Evolutionary conservation across 1,140 invertebrate genomes (phyloP).

Genomic region (Bombyx mori): ASM3026992v2 NC_085108.1:5575501-5576000

Average conservation of each 20-base stretch:
- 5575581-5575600: conserved; percentile 18
- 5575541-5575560: conserved; percentile 35
- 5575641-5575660: conserved; percentile 57
- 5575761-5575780: conserved; percentile 55
- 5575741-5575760: conserved; percentile 48
- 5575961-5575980: too few relatives aligned
- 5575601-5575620: conserved; percentile 29
- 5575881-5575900: too few relatives aligned
- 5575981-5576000: too few relatives aligned
- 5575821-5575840: not conserved
- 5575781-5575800: conserved; percentile 26
- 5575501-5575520: conserved; percentile 44
- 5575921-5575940: not conserved
- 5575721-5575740: conserved; percentile 44
- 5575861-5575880: too few relatives aligned
- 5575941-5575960: not conserved
- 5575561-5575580: conserved; percentile 21
- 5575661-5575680: conserved; percentile 58
- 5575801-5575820: not conserved
- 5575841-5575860: too few relatives aligned
- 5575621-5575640: conserved; percentile 41
- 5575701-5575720: conserved; percentile 25
- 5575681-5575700: conserved; percentile 63
- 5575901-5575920: not conserved
- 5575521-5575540: conserved; percentile 43